phyloP scores from a whole-genome alignment of 2,113 vertebrate genomes.

The Elachura formosa region DNA sequence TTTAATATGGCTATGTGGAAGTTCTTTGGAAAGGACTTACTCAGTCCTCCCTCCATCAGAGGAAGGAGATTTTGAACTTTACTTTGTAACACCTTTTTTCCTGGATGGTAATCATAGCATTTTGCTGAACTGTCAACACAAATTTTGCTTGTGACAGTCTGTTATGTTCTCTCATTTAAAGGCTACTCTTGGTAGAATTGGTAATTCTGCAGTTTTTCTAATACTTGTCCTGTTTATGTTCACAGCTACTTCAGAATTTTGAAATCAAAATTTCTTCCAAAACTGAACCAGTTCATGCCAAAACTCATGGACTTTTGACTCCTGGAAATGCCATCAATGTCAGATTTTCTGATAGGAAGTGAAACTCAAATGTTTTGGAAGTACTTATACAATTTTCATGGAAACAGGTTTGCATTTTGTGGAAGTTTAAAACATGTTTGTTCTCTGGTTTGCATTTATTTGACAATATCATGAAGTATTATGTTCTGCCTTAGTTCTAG shows the following conservation, averaged over 20 bases:
- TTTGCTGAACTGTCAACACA: background rate
- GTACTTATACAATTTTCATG: background rate
- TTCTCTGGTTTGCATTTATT: background rate
- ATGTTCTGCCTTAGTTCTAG: background rate
- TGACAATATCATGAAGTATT: background rate
- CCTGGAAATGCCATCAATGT: slow-evolving; percentile 78
- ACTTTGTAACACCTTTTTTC: background rate
- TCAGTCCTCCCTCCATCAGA: background rate
- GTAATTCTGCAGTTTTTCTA: background rate
- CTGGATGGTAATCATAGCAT: background rate
- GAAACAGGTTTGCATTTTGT: background rate
- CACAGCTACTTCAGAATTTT: slow-evolving; percentile 87
- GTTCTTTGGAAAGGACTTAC: background rate
- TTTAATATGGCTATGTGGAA: background rate
- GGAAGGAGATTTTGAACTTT: background rate
- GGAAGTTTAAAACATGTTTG: background rate
- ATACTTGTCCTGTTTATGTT: background rate
- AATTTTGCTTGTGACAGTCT: background rate
- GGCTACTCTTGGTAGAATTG: background rate
- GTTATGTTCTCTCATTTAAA: background rate
- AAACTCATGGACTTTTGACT: slow-evolving; percentile 86
- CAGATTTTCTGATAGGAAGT: slow-evolving; percentile 78
- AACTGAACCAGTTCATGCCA: slow-evolving; percentile 75
- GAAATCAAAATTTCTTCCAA: slow-evolving; percentile 75
- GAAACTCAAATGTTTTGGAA: background rate